phyloP scores from a whole-genome alignment of 2,888 invertebrate species.

The Loripinus fragilis region DNA sequence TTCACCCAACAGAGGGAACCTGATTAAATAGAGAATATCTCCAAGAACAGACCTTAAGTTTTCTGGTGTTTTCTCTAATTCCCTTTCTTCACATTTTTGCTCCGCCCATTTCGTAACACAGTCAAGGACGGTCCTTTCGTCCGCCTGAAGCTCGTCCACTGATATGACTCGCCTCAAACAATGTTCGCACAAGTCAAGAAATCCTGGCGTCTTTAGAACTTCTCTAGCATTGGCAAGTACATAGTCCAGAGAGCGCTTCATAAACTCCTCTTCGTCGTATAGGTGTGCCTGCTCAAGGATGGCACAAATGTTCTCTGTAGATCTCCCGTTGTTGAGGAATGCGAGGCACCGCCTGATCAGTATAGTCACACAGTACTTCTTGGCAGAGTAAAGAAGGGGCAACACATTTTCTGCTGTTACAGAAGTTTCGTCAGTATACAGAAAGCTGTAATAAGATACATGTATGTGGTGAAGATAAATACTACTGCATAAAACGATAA shows the following conservation, averaged over 20 bases:
- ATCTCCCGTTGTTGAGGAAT: conserved; percentile 60
- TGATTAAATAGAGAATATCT: conserved; percentile 56
- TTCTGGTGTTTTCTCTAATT: conserved; percentile 46
- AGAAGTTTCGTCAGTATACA: conserved; percentile 61
- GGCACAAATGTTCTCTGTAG: conserved; percentile 64
- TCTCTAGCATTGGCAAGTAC: conserved; percentile 60
- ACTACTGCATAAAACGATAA: too few relatives aligned
- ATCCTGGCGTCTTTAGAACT: conserved; percentile 58
- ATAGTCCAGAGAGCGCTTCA: conserved; percentile 58
- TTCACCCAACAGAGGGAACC: conserved; percentile 66
- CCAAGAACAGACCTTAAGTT: conserved; percentile 60
- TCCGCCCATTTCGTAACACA: conserved; percentile 60
- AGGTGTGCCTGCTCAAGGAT: conserved; percentile 69
- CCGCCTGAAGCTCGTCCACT: conserved; percentile 62
- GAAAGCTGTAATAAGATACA: conserved; percentile 51
- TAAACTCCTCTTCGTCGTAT: conserved; percentile 64
- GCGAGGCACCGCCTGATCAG: conserved; percentile 60
- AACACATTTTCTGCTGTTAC: conserved; percentile 66
- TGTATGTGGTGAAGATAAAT: too few relatives aligned
- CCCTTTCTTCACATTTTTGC: conserved; percentile 52
- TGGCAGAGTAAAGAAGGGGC: conserved; percentile 65
- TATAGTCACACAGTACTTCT: conserved; percentile 63
- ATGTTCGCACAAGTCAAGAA: conserved; percentile 54
- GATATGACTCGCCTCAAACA: conserved; percentile 59
- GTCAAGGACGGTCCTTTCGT: conserved; percentile 62